A percentile compares a stretch with the other conserved stretches of the same genome.
Evolutionary conservation across 2,113 vertebrate genomes (phyloP).

Genomic region (Uria lomvia): DNA sequence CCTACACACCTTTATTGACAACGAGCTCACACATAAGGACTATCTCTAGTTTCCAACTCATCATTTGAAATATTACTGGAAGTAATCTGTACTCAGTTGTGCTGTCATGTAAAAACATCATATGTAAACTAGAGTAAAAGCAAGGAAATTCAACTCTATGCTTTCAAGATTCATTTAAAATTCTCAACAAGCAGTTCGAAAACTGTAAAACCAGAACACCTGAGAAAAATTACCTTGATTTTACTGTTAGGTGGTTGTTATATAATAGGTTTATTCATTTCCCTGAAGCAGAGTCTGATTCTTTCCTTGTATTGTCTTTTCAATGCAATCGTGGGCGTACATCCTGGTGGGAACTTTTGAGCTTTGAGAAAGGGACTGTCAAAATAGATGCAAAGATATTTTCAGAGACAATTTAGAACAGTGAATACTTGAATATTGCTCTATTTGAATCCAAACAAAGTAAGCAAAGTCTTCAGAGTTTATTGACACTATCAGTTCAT

Average conservation of each 20-base stretch:
- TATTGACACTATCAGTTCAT: not conserved
- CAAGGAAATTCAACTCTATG: not conserved
- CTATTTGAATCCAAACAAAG: not conserved
- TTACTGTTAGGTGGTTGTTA: not conserved
- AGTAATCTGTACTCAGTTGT: not conserved
- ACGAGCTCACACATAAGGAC: not conserved
- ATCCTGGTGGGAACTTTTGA: not conserved
- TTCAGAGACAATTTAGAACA: not conserved
- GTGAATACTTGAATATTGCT: not conserved
- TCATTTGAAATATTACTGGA: not conserved
- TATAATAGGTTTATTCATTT: not conserved
- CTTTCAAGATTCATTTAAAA: not conserved
- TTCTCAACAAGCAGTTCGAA: not conserved
- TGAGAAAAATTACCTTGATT: not conserved
- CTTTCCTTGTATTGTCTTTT: not conserved
- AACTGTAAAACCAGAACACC: not conserved
- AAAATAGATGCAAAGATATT: conserved; percentile 16
- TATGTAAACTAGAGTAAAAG: not conserved
- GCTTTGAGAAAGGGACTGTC: not conserved
- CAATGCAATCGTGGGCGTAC: not conserved
- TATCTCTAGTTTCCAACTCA: not conserved
- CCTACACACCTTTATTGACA: not conserved
- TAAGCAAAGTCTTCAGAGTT: not conserved
- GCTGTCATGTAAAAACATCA: not conserved
- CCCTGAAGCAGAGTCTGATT: not conserved